Percentiles rank a stretch among this genome's conserved stretches.
Evolutionary conservation across 2,797 vertebrate genomes (phyloP).

Genomic region (Ctenopoma kingsleyae): DNA sequence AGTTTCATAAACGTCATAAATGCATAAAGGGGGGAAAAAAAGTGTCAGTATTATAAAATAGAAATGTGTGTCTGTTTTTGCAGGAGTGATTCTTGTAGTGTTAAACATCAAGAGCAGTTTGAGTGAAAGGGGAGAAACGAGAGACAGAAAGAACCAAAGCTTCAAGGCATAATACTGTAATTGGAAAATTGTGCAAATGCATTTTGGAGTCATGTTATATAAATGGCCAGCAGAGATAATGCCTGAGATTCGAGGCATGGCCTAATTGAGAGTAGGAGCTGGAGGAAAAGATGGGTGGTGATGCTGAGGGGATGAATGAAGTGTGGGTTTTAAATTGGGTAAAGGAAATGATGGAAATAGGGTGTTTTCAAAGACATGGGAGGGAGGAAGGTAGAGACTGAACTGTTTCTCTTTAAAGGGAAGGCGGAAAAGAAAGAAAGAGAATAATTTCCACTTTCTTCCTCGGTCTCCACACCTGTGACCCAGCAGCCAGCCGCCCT

Average conservation of each 20-base stretch:
- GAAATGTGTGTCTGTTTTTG: constrained; percentile 40
- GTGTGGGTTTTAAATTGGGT: constrained; percentile 78
- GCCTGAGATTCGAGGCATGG: constrained; percentile 73
- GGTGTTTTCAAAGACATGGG: constrained; percentile 71
- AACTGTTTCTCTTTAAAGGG: constrained; percentile 68
- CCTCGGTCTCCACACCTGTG: constrained; percentile 77
- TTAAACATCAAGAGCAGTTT: constrained; percentile 75
- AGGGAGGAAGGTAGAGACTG: constrained; percentile 32
- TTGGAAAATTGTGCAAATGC: constrained; percentile 84
- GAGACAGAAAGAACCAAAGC: constrained; percentile 70
- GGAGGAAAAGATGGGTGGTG: constrained; percentile 65
- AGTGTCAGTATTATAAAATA: constrained; percentile 42
- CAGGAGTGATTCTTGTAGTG: constrained; percentile 63
- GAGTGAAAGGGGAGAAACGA: constrained; percentile 72
- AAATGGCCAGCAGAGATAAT: constrained; percentile 81
- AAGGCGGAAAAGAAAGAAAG: constrained; percentile 46
- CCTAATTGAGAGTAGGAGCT: constrained; percentile 79
- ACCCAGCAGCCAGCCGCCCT: constrained; percentile 69
- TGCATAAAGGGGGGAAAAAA: constrained; percentile 11
- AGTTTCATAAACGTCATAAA: constrained; percentile 28
- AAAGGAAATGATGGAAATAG: constrained; percentile 77
- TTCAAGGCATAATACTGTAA: constrained; percentile 82
- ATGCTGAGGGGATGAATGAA: constrained; percentile 65
- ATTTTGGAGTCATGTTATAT: constrained; percentile 82
- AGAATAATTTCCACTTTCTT: constrained; percentile 77